These are phyloP conservation scores for Phrynocephalus versicolor DNA, from an alignment of 2,113 vertebrate genomes.

Conservation along the genomic window DNA sequence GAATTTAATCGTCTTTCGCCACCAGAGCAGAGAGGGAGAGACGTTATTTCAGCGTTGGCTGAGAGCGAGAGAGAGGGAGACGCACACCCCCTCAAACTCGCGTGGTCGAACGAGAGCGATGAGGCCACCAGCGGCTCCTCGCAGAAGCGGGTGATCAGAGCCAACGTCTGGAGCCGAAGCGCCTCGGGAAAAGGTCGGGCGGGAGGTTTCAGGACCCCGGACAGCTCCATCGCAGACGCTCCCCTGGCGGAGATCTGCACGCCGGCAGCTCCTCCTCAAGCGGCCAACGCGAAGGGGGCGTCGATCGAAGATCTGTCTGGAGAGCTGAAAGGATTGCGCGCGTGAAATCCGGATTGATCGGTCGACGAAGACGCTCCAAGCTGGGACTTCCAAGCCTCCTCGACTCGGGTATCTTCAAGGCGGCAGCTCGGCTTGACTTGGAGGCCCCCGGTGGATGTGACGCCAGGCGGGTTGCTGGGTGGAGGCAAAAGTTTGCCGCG, in stretches of 20 bases:
- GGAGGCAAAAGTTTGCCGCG: slow-evolving; percentile 69
- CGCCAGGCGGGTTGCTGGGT: too few relatives aligned
- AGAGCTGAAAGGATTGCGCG: too few relatives aligned
- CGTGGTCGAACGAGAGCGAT: not conserved
- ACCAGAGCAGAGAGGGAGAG: not conserved
- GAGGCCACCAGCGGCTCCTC: not conserved
- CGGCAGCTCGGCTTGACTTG: not conserved
- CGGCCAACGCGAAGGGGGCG: not conserved
- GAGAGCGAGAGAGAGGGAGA: not conserved
- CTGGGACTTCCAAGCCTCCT: not conserved
- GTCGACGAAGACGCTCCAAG: not conserved
- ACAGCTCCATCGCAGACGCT: slow-evolving; percentile 53
- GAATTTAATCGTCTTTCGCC: slow-evolving; percentile 47
- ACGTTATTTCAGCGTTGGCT: not conserved
- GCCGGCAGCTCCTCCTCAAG: not conserved
- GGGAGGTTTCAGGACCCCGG: slow-evolving; percentile 66
- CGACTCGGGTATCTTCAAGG: not conserved
- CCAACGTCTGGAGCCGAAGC: not conserved
- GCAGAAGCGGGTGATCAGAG: not conserved
- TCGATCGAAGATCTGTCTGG: too few relatives aligned
- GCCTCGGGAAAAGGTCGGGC: not conserved
- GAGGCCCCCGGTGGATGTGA: not conserved
- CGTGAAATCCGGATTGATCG: too few relatives aligned
- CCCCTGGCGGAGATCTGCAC: not conserved
- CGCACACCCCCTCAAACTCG: not conserved